Evolutionary conservation across 2,888 invertebrate species (phyloP), one percentile per base, ranked within the genome.

Genomic region (Drosophila borborema): DNA sequence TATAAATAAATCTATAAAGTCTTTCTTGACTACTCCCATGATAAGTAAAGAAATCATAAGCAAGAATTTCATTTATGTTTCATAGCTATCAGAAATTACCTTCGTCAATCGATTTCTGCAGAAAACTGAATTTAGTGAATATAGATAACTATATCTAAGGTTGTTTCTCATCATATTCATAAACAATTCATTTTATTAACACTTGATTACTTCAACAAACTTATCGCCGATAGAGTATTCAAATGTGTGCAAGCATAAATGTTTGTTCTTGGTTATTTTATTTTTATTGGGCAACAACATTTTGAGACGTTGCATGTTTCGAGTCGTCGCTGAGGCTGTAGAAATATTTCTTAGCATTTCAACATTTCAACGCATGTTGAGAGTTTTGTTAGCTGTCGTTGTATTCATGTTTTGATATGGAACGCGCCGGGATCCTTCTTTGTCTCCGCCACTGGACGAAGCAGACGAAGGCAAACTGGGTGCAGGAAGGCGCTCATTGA

Each of bases 361-460:
- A 83, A 90, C 86, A 90, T 90, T 88, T 81, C 90, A 79, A 86
- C 90, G 86, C 90, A 87, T 90, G 90, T 89, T 79, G 81, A 77
- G 81, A 84, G 90, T 90, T 90, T 91, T 91, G 91, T 91, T 91
- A 83, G 90, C 90, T 91, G 90, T 91, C 90, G 90, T 85, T 89
- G 90, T 89, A 86, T 80, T 77, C 90, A 80, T 90, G 91, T 90
- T 90, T 90, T 91, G 90, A 90, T 90, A 86, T 91, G 90, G 89
- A 91, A 89, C 90, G 82, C 91, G 77, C 82, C 90, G 84, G 90
- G 90, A 72, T 90, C 85, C 91, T 87, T 23, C 58, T 90, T 91
- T 90, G 90, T 91, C 72, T 49, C 18, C 49, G 18, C 60, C 59
- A 49, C 1, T 20, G 60, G 31, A 49, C 64, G 65, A 60, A 43